Evolutionary conservation across 64 coral and sea anemone genomes (phyloP).

Genomic region (Montipora cactus): DNA sequence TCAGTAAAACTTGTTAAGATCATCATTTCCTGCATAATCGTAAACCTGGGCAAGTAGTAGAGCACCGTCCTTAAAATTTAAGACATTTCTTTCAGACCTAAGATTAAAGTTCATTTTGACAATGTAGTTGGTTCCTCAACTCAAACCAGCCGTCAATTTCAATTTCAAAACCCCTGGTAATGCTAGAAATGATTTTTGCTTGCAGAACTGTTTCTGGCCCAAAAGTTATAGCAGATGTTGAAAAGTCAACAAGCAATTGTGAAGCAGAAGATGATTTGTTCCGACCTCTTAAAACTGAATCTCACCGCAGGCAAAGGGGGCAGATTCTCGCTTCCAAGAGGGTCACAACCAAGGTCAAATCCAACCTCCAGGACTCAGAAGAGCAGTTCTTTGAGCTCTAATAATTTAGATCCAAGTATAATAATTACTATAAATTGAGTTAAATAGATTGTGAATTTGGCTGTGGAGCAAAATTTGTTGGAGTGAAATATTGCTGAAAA

Average conservation of each 20-base stretch:
- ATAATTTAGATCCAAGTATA: background rate
- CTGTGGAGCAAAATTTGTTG: too few relatives aligned
- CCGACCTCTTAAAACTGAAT: constrained; percentile 37
- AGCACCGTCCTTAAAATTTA: too few relatives aligned
- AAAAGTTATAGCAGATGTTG: constrained; percentile 42
- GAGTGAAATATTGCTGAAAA: too few relatives aligned
- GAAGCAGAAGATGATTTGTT: constrained; percentile 44
- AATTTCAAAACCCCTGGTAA: too few relatives aligned
- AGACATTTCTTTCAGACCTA: too few relatives aligned
- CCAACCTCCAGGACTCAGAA: constrained; percentile 31
- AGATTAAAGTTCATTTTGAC: too few relatives aligned
- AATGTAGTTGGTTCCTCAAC: too few relatives aligned
- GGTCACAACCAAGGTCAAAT: constrained; percentile 4
- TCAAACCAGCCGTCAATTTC: too few relatives aligned
- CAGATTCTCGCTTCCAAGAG: constrained; percentile 5
- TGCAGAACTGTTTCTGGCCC: constrained; percentile 41
- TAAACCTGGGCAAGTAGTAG: too few relatives aligned
- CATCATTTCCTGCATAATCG: too few relatives aligned
- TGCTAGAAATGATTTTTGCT: background rate
- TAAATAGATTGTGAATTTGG: too few relatives aligned
- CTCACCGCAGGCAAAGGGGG: constrained; percentile 12
- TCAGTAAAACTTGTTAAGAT: too few relatives aligned
- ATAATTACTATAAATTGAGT: background rate
- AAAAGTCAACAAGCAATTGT: background rate
- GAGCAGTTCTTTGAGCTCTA: constrained; percentile 75